Evolutionary conservation across 2,797 vertebrate species (phyloP).

Genomic region (Clamator glandarius): DNA sequence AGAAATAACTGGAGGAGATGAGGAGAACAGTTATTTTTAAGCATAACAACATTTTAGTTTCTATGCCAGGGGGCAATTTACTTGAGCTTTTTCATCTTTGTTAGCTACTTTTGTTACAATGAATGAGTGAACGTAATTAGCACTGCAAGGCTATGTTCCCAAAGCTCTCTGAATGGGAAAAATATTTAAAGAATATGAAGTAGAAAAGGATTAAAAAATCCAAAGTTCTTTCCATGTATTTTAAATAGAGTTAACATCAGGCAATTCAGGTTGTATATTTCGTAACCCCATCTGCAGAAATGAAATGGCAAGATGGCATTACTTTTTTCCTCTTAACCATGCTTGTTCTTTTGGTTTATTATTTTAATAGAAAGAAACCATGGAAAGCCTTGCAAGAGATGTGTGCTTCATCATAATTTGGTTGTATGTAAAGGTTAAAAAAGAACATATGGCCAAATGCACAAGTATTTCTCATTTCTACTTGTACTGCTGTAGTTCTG

Average conservation of each 20-base stretch:
- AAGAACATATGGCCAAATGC: background rate
- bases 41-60: constrained; percentile 11
- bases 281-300: background rate
- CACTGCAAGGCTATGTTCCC: constrained; percentile 23
- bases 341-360: background rate
- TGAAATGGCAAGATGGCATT: background rate
- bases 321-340: background rate
- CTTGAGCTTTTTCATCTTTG: constrained; percentile 53
- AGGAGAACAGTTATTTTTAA: constrained; percentile 26
- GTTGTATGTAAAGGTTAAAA: background rate
- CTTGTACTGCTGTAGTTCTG: background rate
- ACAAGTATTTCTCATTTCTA: background rate
- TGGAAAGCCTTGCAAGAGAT: background rate
- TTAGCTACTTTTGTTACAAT: constrained; percentile 59
- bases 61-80: background rate
- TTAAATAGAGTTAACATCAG: background rate
- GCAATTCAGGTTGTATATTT: background rate
- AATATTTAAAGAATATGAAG: constrained; percentile 31
- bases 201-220: constrained; percentile 44
- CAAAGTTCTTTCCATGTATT: background rate
- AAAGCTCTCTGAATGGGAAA: constrained; percentile 36
- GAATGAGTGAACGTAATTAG: constrained; percentile 71
- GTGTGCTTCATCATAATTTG: background rate
- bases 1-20: background rate
- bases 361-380: background rate